Evolutionary conservation across 2,888 invertebrate species (phyloP), one percentile per base, ranked within the genome.

Genomic region (Archips xylosteana): DNA sequence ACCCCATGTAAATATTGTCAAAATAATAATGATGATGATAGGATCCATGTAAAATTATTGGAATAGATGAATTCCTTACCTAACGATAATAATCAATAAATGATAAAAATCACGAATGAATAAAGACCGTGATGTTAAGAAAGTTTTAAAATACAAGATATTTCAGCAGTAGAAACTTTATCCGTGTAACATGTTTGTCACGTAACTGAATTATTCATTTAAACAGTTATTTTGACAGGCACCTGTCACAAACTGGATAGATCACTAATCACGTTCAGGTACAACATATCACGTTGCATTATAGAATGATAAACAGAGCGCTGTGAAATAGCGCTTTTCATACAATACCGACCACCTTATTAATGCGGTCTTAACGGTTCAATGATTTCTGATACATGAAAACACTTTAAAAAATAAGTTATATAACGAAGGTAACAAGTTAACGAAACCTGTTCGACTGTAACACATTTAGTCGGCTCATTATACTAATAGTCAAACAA

Each of bases 401-500:
- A 72, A 67, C 62, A 66, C 49, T 5, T 39, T 6, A n/a, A 49
- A 72, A 73, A 74, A 70, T 36, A 15, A 47, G 34, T 74, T 74
- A 74, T 51, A 70, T 74, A 77, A 71, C 71, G 74, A 76, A 68
- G 75, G 70, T 78, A 81, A 74, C 77, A 76, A 74, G 79, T 81
- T 80, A 82, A 79, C 76, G 62, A 78, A 78, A 82, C 81, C 77
- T 78, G 79, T 78, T 79, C 76, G 75, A 76, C 75, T 72, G 75
- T 75, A 57, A 69, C 67, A 60, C 65, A 71, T 76, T 74, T 71
- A 75, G 70, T 54, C 76, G 80, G 64, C 75, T 76, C 77, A 75
- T 79, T 75, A 79, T n/a, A 77, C 78, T 77, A n/a, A n/a, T 78
- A 77, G 78, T 76, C 74, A 77, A 71, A 83, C 81, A 82, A 76